Percentiles rank a stretch among this genome's conserved stretches.
These are phyloP conservation scores for Machimus rusticus DNA, from an alignment of 2,888 invertebrate genomes.

Conservation along the genomic window DNA sequence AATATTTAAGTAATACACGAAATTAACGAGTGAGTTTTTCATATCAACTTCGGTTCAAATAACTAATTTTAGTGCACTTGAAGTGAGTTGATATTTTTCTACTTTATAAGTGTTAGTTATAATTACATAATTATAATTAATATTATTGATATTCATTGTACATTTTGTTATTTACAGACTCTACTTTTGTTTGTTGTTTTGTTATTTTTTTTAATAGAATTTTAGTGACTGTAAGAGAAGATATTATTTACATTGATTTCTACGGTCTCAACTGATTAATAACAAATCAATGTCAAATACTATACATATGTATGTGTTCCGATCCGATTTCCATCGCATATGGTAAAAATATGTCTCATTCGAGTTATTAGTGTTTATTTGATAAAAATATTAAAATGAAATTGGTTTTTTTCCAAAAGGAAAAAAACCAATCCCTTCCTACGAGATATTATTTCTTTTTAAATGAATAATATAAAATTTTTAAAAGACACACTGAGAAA, in stretches of 20 bases:
- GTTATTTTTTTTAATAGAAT: background rate
- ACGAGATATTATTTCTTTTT: too few species aligned
- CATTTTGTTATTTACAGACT: background rate
- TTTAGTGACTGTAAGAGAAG: background rate
- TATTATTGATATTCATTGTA: background rate
- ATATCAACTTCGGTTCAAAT: conserved; percentile 6
- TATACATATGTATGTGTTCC: too few species aligned
- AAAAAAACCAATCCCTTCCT: too few species aligned
- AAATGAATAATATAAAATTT: too few species aligned
- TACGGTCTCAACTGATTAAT: too few species aligned
- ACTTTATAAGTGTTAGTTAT: background rate
- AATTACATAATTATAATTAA: background rate
- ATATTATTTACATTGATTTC: background rate
- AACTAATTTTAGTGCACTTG: background rate
- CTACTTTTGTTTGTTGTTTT: background rate
- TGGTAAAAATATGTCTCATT: too few species aligned
- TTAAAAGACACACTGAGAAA: too few species aligned
- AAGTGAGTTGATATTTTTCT: conserved; percentile 12
- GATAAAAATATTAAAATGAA: too few species aligned
- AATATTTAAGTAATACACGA: background rate
- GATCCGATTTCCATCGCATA: too few species aligned
- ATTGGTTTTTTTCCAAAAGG: too few species aligned
- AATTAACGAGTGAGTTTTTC: conserved; percentile 23
- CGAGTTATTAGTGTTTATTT: too few species aligned
- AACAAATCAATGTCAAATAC: too few species aligned